Evolutionary conservation across 2,888 invertebrate genomes (phyloP), one percentile per base, ranked within the genome.

Genomic region (Drosophila limbata): DNA sequence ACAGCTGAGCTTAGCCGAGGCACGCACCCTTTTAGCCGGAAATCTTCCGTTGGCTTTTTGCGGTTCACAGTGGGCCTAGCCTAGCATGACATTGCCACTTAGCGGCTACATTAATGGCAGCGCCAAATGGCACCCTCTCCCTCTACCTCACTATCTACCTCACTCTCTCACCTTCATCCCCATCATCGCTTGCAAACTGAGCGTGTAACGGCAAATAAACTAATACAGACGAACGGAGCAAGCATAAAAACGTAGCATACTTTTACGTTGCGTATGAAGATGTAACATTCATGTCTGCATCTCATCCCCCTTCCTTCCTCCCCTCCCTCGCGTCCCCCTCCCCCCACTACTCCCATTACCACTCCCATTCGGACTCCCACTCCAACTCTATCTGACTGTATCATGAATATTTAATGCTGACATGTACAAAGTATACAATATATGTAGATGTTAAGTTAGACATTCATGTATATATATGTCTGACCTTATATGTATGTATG

Each of bases 21-120:
- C 66, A 83, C 84, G 86, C 84, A 86, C 82, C 82, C 86, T 86
- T 85, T 83, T 81, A 66, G 67, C 77, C 74, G 60, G 69, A 77
- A 81, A 86, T 83, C 86, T 81, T 85, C 71, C 48, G 65, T 77
- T 73, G 78, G 69, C 69, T 81, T 74, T 77, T 63, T 64, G 84
- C 71, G 84, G 74, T 74, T 19, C 35, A 35, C 25, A 69, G 75
- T 77, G 73, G 73, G 76, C 61, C 80, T 84, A 76, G 80, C 87
- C 87, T 84, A 82, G 81, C 83, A 88, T 88, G 84, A 84, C 88
- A 88, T 85, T 85, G 88, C 83, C 84, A 84, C 88, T 84, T 84
- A 88, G 84, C 85, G 88, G 84, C 88, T 81, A 87, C 88, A 87
- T 84, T 84, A 84, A 88, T 84, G 88, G 85, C 85, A 82, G 84